Conservation (phyloP, 2,797 vertebrate genomes). For the Tadarida brasiliensis region DNA sequence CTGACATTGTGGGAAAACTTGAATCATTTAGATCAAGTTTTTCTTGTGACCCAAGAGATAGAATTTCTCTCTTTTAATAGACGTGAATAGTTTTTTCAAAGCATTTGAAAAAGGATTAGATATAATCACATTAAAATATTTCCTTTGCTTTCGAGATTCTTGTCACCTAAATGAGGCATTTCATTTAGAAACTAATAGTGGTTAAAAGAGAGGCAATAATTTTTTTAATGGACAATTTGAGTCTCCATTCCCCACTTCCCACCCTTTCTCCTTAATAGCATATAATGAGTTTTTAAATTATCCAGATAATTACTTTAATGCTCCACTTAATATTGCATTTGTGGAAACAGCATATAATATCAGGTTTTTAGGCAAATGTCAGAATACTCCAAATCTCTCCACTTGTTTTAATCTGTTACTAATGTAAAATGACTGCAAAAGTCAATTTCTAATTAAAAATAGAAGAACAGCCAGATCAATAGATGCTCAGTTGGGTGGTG, state of each 20-base stretch:
- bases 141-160: slow-evolving; percentile 66
- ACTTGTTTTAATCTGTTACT: slow-evolving; percentile 72
- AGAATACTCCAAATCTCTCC: slow-evolving; percentile 44
- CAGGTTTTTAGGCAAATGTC: slow-evolving; percentile 54
- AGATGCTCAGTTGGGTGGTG: slow-evolving; percentile 48
- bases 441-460: slow-evolving; percentile 86
- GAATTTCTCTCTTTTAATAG: slow-evolving; percentile 2
- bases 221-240: slow-evolving; percentile 74
- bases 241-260: not conserved
- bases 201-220: slow-evolving; percentile 60
- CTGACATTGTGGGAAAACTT: not conserved
- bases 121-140: slow-evolving; percentile 64
- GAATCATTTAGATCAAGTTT: slow-evolving; percentile 37
- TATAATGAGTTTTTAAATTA: slow-evolving; percentile 65
- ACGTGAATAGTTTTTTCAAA: slow-evolving; percentile 47
- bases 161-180: slow-evolving; percentile 69
- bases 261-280: slow-evolving; percentile 55
- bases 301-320: slow-evolving; percentile 58
- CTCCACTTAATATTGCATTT: slow-evolving; percentile 51
- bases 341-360: slow-evolving; percentile 17
- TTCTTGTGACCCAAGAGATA: not conserved
- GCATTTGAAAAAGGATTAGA: slow-evolving; percentile 56
- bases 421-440: slow-evolving; percentile 81
- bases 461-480: slow-evolving; percentile 77
- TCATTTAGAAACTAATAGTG: slow-evolving; percentile 65